Percentiles rank a stretch among this genome's conserved stretches.
phyloP scores from a whole-genome alignment of 2,888 invertebrate species.

The Hydrotaea cyrtoneurina region DNA sequence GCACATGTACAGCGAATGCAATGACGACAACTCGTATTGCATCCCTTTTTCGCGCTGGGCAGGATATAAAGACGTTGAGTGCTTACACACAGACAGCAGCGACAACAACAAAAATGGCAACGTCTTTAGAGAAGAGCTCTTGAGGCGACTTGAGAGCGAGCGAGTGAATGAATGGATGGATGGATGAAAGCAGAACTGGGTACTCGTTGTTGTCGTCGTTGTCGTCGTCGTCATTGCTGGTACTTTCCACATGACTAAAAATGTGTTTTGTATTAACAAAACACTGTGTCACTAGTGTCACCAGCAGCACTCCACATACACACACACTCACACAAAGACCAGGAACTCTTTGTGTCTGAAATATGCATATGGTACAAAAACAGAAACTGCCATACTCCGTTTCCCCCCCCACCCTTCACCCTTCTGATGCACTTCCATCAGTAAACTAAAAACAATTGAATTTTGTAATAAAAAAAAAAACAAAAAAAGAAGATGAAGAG shows the following conservation, averaged over 20 bases:
- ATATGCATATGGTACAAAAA: slow-evolving; percentile 34
- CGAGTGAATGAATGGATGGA: slow-evolving; percentile 15
- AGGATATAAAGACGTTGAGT: slow-evolving; percentile 22
- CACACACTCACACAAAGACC: neutral
- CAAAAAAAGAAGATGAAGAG: neutral
- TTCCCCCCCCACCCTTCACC: neutral
- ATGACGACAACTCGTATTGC: slow-evolving; percentile 58
- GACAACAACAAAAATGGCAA: slow-evolving; percentile 30
- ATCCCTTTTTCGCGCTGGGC: slow-evolving; percentile 45
- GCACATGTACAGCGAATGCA: neutral
- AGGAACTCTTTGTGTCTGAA: slow-evolving; percentile 18
- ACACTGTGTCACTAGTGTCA: slow-evolving; percentile 67
- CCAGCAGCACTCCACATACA: slow-evolving; percentile 10
- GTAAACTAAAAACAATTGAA: slow-evolving; percentile 35
- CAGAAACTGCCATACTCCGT: neutral
- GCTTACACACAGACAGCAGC: neutral
- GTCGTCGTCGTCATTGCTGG: neutral
- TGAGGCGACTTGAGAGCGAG: slow-evolving; percentile 18
- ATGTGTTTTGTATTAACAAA: slow-evolving; percentile 57
- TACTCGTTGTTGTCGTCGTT: neutral
- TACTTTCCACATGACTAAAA: slow-evolving; percentile 43
- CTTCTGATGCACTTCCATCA: neutral
- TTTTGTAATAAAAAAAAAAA: slow-evolving; percentile 9
- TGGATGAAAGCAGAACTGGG: neutral
- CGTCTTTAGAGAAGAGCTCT: slow-evolving; percentile 31